A percentile compares a stretch with the other conserved stretches of the same genome.
These are phyloP conservation scores for Phalacrocorax aristotelis DNA, from an alignment of 2,113 vertebrate species.

Conservation along the genomic window DNA sequence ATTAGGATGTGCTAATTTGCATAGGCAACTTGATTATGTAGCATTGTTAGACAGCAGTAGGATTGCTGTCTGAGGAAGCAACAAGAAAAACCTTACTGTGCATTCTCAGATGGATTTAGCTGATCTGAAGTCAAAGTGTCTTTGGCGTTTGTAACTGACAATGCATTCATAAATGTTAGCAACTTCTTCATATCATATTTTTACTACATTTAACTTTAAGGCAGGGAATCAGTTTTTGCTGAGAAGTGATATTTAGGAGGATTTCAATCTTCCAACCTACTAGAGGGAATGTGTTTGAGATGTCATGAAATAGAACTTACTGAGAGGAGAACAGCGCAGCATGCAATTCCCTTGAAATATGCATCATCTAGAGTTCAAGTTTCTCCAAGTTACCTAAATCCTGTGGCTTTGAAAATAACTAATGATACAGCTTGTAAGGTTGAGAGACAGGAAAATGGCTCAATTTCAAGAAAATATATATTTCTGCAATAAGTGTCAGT, in stretches of 20 bases:
- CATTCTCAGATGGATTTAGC: background rate
- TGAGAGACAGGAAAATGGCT: constrained; percentile 22
- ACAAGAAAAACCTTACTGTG: background rate
- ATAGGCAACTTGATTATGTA: background rate
- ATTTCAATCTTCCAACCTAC: background rate
- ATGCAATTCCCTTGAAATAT: background rate
- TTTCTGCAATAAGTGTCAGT: background rate
- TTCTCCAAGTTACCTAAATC: background rate
- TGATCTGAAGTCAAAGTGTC: background rate
- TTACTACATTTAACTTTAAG: background rate
- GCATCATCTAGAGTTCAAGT: background rate
- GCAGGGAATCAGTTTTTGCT: background rate
- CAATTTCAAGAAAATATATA: background rate
- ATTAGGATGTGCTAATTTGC: background rate
- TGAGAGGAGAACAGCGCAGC: background rate
- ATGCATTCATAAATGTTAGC: background rate
- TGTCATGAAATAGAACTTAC: background rate
- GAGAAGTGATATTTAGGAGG: background rate
- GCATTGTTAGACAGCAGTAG: background rate
- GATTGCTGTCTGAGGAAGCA: background rate
- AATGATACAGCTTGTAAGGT: background rate
- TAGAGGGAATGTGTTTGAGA: background rate
- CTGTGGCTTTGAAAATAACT: constrained; percentile 25
- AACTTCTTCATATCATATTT: background rate
- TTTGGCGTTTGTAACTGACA: background rate